Base-by-base conservation (phyloP, 2,797 vertebrate genomes). In the Myotis vivesi region DNA sequence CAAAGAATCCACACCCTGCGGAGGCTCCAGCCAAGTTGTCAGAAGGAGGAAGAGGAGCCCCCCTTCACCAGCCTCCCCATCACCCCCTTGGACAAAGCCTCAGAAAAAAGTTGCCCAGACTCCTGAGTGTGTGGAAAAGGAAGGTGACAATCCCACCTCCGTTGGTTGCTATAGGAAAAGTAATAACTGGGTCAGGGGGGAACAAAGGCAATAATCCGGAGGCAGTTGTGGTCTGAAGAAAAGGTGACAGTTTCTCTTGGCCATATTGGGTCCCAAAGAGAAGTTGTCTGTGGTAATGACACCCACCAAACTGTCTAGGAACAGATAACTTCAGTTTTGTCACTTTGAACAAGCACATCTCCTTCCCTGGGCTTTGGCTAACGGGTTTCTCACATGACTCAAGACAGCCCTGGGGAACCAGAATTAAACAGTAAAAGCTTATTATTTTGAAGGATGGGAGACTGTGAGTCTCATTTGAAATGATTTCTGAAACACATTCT, bases 401-500 rank as follows among this genome's bases (percentile, higher is more conserved):
- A 64, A 16, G 51, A 91, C 33, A 81, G 36, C 53, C 53, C 76
- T 3, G 4, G 59, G 36, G 53, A 73, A 4, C 12, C 4, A 4
- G 44, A 79, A 66, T 90, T 57, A 87, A 88, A 81, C 19, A 75
- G 46, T 38, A 38, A 91, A 86, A 57, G 33, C 71, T 77, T 69
- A 51, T 71, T 73, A 62, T 87, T 89, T 76, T 83, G 55, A 90
- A 95, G 95, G 62, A 85, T 28, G 36, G 53, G 68, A 80, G 16
- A 49, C 7, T 33, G 9, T 62, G 13, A 79, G 46, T 41, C 46
- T 88, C 84, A 55, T 59, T 38, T 82, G 46, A 87, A 75, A 72
- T 38, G 72, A 76, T 86, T 89, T 92, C 75, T 88, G 41, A 72
- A 86, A 91, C 85, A 51, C 10, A 49, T 75, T 76, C 46, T 75